Base-by-base conservation (phyloP, 2,797 vertebrate genomes). In the Mormyrops attenuatus region DNA sequence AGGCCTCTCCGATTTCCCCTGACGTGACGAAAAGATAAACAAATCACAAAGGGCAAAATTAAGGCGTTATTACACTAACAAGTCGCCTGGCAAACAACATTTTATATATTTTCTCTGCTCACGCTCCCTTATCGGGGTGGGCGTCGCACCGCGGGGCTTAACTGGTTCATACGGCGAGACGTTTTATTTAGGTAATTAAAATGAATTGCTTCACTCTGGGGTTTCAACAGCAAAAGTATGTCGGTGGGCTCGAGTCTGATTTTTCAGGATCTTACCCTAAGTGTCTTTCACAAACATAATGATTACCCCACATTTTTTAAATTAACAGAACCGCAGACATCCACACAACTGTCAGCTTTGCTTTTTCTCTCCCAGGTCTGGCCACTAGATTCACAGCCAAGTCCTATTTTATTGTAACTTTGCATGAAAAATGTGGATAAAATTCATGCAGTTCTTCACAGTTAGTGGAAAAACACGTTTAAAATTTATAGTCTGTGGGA, bases 21-120 rank as follows among this genome's bases (percentile, higher is more conserved):
- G 9, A 89, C 9, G 55, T 50, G 89, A 66, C 66, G 11, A 73
- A 20, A 73, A 86, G 87, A 73, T 73, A 89, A 86, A 87, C 84
- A 86, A 30, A 47, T 73, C 41, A 38, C 47, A 86, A 41, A 85
- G 63, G 88, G 22, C n/a, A 47, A 53, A 44, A 66, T 22, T 15
- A 38, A 63, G 44, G 13, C n/a, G 1, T 66, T 66, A 88, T 63
- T 47, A 63, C 38, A 22, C 53, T 52, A 44, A 88, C 38, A 60
- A 55, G 53, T 60, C 53, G 17, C n/a, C 41, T 5, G 17, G 53
- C 7, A 63, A n/a, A 47, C 20, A 9, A 44, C 17, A 44, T 88
- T 63, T 63, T 47, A 60, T 88, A n/a, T 5, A 63, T 87, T 87
- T 38, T 38, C n/a, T 13, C 82, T 50, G 44, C 85, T 52, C 50